phyloP scores from a whole-genome alignment of 2,888 invertebrate genomes.

The Dascillus cervinus region DNA sequence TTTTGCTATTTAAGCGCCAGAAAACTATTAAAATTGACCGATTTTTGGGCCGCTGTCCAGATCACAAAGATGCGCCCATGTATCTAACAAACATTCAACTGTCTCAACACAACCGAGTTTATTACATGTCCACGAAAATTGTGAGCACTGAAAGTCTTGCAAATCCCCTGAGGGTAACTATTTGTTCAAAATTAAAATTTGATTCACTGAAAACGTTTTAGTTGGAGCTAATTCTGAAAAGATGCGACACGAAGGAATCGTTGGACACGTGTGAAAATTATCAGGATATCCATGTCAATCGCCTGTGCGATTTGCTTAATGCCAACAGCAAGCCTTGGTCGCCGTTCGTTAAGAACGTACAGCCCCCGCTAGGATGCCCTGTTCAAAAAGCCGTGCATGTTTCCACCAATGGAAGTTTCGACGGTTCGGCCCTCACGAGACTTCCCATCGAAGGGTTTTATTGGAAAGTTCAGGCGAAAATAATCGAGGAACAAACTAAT shows the following conservation, averaged over 20 bases:
- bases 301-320: constrained; percentile 22
- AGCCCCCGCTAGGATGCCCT: constrained; percentile 25
- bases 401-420: constrained; percentile 26
- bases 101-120: constrained; percentile 16
- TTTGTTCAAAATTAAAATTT: background rate
- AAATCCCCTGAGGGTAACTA: background rate
- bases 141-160: constrained; percentile 9
- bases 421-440: constrained; percentile 22
- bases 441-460: constrained; percentile 28
- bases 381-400: constrained; percentile 21
- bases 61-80: constrained; percentile 17
- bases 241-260: constrained; percentile 26
- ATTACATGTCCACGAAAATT: constrained; percentile 17
- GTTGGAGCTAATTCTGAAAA: constrained; percentile 20
- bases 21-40: constrained; percentile 22
- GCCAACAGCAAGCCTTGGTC: constrained; percentile 24
- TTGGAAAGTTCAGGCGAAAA: constrained; percentile 23
- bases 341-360: constrained; percentile 18
- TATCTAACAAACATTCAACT: constrained; percentile 17
- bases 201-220: constrained; percentile 12
- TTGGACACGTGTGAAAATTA: constrained; percentile 31
- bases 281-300: constrained; percentile 23
- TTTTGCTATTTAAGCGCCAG: background rate
- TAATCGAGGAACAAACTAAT: constrained; percentile 11
- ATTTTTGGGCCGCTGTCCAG: constrained; percentile 19